Conservation (phyloP, 2,113 vertebrate genomes). For the Asarcornis scutulata region DNA sequence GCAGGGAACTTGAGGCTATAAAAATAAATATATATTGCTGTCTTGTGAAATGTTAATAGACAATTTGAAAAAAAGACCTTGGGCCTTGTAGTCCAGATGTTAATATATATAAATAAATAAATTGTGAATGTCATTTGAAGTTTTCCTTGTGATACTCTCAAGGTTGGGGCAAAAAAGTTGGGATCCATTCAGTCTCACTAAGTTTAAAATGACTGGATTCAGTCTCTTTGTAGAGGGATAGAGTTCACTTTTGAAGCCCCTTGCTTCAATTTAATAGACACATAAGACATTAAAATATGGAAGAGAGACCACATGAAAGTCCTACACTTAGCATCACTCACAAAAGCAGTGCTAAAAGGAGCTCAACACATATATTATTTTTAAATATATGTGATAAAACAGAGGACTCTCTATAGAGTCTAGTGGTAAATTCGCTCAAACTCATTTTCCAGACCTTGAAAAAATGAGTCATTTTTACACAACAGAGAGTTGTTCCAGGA, state of each 20-base stretch:
- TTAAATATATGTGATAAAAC: neutral
- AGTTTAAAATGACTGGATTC: neutral
- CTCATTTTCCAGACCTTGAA: neutral
- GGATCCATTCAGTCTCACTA: neutral
- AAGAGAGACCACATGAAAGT: neutral
- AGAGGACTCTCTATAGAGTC: neutral
- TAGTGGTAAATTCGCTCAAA: neutral
- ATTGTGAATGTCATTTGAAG: neutral
- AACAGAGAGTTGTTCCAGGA: neutral
- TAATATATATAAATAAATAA: too few species aligned
- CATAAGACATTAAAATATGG: neutral
- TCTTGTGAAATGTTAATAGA: slow-evolving; percentile 20
- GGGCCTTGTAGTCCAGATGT: neutral
- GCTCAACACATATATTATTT: neutral
- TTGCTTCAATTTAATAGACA: neutral
- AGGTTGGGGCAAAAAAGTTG: neutral
- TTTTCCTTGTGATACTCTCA: slow-evolving; percentile 3
- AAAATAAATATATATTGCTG: slow-evolving; percentile 33
- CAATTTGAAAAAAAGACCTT: neutral
- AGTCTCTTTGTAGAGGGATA: neutral
- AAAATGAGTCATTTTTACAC: neutral
- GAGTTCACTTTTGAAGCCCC: neutral
- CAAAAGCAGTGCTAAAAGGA: neutral
- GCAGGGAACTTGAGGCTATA: neutral
- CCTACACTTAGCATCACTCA: neutral